phyloP scores from a whole-genome alignment of 2,888 invertebrate genomes.

The Serrognathus titanus region DNA sequence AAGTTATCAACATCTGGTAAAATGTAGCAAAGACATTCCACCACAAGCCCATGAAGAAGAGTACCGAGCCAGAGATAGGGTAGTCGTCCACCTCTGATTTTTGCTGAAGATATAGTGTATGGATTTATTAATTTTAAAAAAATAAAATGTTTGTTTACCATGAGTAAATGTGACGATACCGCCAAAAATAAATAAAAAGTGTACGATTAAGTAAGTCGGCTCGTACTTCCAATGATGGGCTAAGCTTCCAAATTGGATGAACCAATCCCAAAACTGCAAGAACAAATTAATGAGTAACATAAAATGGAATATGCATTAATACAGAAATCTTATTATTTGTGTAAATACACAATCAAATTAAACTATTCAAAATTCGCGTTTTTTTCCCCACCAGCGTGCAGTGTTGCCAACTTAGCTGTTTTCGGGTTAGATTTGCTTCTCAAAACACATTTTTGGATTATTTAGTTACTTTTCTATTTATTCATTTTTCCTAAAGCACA shows the following conservation, averaged over 20 bases:
- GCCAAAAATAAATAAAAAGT: conserved; percentile 59
- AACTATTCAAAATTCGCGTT: no score
- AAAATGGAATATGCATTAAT: no score
- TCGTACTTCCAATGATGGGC: conserved; percentile 60
- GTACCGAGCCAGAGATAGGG: conserved; percentile 72
- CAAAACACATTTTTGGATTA: no score
- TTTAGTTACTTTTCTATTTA: no score
- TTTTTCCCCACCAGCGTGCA: no score
- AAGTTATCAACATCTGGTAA: conserved; percentile 76
- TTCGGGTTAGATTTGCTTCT: no score
- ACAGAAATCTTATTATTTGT: no score
- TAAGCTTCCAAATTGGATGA: conserved; percentile 56
- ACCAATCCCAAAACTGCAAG: conserved; percentile 53
- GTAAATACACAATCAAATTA: background rate
- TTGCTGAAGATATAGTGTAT: conserved; percentile 52
- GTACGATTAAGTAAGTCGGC: conserved; percentile 64
- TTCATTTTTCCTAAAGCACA: no score
- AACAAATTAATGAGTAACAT: conserved; percentile 1
- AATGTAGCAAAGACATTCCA: conserved; percentile 68
- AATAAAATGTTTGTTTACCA: conserved; percentile 50
- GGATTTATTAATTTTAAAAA: background rate
- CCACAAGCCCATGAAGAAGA: conserved; percentile 68
- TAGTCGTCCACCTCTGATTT: conserved; percentile 68
- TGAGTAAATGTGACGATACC: conserved; percentile 65
- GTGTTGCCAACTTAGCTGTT: no score